Percentiles rank a stretch among this genome's conserved stretches.
Conservation (phyloP, 2,113 vertebrate species). For the Hippocampus abdominalis region DNA sequence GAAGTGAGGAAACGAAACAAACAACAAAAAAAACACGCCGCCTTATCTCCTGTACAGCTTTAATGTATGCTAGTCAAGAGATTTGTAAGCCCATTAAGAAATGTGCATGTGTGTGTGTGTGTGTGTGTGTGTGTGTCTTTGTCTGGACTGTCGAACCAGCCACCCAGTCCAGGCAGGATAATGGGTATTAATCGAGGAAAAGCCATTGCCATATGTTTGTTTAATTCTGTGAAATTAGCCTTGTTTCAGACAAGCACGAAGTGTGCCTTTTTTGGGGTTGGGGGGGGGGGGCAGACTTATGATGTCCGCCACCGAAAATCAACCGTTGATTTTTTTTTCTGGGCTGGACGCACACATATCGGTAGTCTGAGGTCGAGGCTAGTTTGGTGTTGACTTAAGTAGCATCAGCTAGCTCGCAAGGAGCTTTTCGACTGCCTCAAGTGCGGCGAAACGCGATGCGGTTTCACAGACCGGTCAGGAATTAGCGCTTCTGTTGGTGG, state of each 20-base stretch:
- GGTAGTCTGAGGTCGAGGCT: too few species aligned
- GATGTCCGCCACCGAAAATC: not conserved
- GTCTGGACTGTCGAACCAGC: constrained; percentile 36
- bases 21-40: constrained; percentile 13
- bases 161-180: constrained; percentile 48
- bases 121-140: constrained; percentile 18
- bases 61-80: constrained; percentile 32
- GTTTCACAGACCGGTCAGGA: too few species aligned
- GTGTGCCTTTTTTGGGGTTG: not conserved
- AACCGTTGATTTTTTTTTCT: too few species aligned
- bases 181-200: constrained; percentile 67
- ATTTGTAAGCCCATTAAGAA: constrained; percentile 22
- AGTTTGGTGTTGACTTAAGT: too few species aligned
- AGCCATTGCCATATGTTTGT: constrained; percentile 65
- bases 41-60: constrained; percentile 38
- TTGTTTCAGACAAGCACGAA: not conserved
- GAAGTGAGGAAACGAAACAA: constrained; percentile 12
- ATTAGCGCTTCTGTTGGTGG: too few species aligned
- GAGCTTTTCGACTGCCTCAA: too few species aligned
- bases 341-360: too few species aligned
- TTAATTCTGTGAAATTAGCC: constrained; percentile 17
- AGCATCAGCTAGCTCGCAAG: too few species aligned
- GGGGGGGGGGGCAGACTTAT: not conserved
- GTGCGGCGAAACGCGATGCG: too few species aligned
- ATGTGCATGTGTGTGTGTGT: constrained; percentile 16